Base-by-base conservation (phyloP, 2,797 vertebrate species). In the Semaprochilodus insignis region DNA sequence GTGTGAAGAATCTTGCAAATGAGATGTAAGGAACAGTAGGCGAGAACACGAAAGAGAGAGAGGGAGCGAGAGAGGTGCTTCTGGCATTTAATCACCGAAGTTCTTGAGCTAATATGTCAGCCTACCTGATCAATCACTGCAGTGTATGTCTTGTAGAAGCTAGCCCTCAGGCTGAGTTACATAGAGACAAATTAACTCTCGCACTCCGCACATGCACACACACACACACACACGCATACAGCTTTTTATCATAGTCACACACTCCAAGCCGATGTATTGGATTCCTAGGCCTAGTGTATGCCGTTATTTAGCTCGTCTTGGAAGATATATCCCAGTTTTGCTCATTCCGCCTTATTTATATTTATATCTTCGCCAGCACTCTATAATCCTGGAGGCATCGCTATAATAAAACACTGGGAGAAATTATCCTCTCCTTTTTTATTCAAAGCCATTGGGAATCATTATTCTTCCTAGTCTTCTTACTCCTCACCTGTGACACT, bases 401-500 rank as follows among this genome's bases (percentile, higher is more conserved):
- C 57, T 80, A 77, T 85, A 87, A 86, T 88, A 82, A 85, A 89
- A 83, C 80, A 66, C 60, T 78, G 82, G 87, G 66, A 84, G 84
- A 54, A 83, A 83, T 78, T 36, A 31, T 78, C 57, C 83, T 83
- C 82, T n/a, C 19, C 63, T 55, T 81, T 86, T 86, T 79, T 52
- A 74, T 52, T 76, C 74, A 14, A 54, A 62, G 65, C 80, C 59
- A 79, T 21, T 57, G 73, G 73, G 19, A 63, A 89, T 91, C 82
- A 83, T 92, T 89, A 88, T 84, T 87, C 85, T 85, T 87, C 77
- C 87, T 83, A 88, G 82, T 72, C 65, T 83, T 76, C 81, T 78
- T 59, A 77, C 75, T 82, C 69, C 77, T 85, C 73, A 83, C 85
- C 87, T 84, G 77, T 77, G 85, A 89, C 82, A 82, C 83, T 85